Evolutionary conservation across 1,140 invertebrate species (phyloP).

Genomic region (Dendrolimus kikuchii): DNA sequence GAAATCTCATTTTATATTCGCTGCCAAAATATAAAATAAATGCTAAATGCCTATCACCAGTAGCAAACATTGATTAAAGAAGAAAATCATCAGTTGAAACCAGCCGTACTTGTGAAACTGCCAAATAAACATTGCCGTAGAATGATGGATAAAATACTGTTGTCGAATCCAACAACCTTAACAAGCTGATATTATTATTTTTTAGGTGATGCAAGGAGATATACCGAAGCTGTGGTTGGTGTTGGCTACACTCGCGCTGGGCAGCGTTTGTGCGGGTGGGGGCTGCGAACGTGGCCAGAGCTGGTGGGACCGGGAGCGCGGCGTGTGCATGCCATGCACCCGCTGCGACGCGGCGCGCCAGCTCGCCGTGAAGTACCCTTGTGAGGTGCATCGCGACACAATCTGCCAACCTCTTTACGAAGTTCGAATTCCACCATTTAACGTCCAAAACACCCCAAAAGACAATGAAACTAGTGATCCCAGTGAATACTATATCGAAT

Average conservation of each 20-base stretch:
- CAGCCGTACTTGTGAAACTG: too few species aligned
- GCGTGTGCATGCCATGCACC: constrained; percentile 75
- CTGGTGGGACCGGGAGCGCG: constrained; percentile 73
- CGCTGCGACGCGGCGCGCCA: constrained; percentile 71
- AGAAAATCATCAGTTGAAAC: too few species aligned
- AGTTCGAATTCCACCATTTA: constrained; percentile 72
- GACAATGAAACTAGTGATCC: constrained; percentile 40
- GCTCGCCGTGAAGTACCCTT: constrained; percentile 75
- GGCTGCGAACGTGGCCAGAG: constrained; percentile 69
- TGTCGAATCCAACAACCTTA: too few species aligned
- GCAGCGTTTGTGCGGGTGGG: constrained; percentile 40
- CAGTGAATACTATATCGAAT: constrained; percentile 56
- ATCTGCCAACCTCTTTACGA: constrained; percentile 75
- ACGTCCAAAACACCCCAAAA: constrained; percentile 37
- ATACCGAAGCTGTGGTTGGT: constrained; percentile 47
- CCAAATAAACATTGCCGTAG: too few species aligned
- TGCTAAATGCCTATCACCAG: too few species aligned
- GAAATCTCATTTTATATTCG: too few species aligned
- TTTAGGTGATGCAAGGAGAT: constrained; percentile 60
- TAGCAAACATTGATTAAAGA: too few species aligned
- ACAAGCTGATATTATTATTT: constrained; percentile 1
- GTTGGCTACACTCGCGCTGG: constrained; percentile 49
- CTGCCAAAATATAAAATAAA: too few species aligned
- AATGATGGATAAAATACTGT: too few species aligned
- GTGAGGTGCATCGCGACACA: constrained; percentile 77